Evolutionary conservation across 2,797 vertebrate species (phyloP).

Genomic region (Crypturellus tataupa): DNA sequence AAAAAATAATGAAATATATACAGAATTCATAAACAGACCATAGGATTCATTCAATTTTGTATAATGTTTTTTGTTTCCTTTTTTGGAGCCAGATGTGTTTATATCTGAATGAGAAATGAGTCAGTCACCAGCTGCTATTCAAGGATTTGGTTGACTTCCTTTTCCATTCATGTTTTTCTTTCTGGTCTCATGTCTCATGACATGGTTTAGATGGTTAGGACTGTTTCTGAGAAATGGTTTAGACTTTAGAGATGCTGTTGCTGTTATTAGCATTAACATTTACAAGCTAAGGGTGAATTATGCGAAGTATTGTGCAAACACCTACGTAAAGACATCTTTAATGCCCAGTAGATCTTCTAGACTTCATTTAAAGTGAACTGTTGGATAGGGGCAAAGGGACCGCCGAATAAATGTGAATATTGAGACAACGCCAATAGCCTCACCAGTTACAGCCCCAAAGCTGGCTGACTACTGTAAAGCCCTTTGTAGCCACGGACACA

Average conservation of each 20-base stretch:
- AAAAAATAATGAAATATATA: not conserved
- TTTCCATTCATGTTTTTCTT: not conserved
- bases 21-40: not conserved
- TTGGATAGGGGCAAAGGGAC: fast-evolving
- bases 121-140: not conserved
- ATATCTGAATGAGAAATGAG: not conserved
- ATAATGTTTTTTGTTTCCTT: not conserved
- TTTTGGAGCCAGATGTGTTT: not conserved
- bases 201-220: not conserved
- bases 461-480: not conserved
- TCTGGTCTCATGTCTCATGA: not conserved
- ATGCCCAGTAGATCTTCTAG: not conserved
- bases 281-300: not conserved
- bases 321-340: not conserved
- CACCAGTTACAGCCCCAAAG: not conserved
- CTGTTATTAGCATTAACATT: not conserved
- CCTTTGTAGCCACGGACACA: not conserved
- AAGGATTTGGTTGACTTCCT: not conserved
- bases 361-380: not conserved
- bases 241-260: not conserved
- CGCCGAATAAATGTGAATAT: not conserved
- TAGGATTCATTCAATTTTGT: not conserved
- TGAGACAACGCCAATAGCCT: not conserved
- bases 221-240: not conserved
- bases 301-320: not conserved